These are phyloP conservation scores for Lepidochrysops patricia DNA, from an alignment of 2,888 invertebrate species.

Conservation along the genomic window DNA sequence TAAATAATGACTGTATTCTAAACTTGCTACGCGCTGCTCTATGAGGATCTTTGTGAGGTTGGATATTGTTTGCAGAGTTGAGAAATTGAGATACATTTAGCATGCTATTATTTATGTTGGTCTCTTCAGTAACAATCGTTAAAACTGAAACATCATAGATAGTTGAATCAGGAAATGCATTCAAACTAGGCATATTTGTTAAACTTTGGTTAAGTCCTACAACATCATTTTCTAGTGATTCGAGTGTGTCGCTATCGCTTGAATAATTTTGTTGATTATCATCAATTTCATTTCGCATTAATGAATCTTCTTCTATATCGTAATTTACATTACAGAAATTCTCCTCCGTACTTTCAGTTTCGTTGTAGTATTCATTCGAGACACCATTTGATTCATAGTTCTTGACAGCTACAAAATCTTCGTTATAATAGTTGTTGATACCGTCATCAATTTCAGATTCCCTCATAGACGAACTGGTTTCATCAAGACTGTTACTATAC, in stretches of 20 bases:
- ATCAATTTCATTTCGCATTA: slow-evolving; percentile 33
- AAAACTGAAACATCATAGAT: slow-evolving; percentile 35
- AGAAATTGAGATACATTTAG: slow-evolving; percentile 35
- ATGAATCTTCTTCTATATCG: slow-evolving; percentile 56
- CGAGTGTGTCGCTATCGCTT: slow-evolving; percentile 35
- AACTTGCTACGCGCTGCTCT: slow-evolving; percentile 15
- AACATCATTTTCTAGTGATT: slow-evolving; percentile 47
- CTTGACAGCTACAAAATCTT: slow-evolving; percentile 24
- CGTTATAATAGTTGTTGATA: slow-evolving; percentile 22
- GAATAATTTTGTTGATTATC: slow-evolving; percentile 23
- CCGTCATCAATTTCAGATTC: slow-evolving; percentile 21
- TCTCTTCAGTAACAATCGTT: slow-evolving; percentile 59
- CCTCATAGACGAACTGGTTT: not conserved
- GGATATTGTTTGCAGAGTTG: slow-evolving; percentile 21
- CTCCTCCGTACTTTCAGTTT: slow-evolving; percentile 32
- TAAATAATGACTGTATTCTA: slow-evolving; percentile 37
- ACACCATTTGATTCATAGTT: slow-evolving; percentile 35
- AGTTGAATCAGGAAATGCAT: slow-evolving; percentile 25
- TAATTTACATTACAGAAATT: slow-evolving; percentile 33
- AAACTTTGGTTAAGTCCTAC: slow-evolving; percentile 47
- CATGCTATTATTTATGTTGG: slow-evolving; percentile 42
- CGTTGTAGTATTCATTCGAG: slow-evolving; percentile 28
- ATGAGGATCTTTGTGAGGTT: not conserved
- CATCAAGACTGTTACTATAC: not conserved
- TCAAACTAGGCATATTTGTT: slow-evolving; percentile 15